Evolutionary conservation across 1,140 invertebrate genomes (phyloP).

Genomic region (Acromyrmex heyeri): DNA sequence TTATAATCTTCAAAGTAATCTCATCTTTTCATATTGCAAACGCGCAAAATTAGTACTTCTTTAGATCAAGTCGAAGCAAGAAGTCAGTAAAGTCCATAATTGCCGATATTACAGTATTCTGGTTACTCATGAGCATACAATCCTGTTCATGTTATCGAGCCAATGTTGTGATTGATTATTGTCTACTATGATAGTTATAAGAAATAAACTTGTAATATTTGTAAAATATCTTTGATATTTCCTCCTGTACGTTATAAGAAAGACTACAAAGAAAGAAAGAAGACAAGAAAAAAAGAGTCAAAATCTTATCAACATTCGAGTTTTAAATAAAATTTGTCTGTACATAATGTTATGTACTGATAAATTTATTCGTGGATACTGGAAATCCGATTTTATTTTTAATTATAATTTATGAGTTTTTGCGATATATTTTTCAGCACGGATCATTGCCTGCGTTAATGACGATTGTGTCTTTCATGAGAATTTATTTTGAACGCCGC

Average conservation of each 20-base stretch:
- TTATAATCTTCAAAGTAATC: background rate
- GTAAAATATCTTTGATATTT: slow-evolving; percentile 57
- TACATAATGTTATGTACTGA: background rate
- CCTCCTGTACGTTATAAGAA: background rate
- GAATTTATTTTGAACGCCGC: slow-evolving; percentile 37
- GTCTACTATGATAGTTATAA: slow-evolving; percentile 71
- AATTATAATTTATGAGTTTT: slow-evolving; percentile 15
- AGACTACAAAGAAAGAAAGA: background rate
- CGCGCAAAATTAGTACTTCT: background rate
- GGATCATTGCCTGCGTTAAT: slow-evolving; percentile 36
- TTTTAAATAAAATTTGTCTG: background rate
- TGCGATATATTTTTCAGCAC: slow-evolving; percentile 7
- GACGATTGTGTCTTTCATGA: background rate
- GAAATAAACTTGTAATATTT: slow-evolving; percentile 78
- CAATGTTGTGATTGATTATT: slow-evolving; percentile 79
- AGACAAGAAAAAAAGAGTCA: background rate
- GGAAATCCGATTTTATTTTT: slow-evolving; percentile 34
- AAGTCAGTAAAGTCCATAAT: slow-evolving; percentile 5
- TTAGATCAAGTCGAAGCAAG: background rate
- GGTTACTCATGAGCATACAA: slow-evolving; percentile 30
- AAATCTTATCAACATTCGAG: background rate
- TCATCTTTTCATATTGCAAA: background rate
- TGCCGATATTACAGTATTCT: slow-evolving; percentile 56
- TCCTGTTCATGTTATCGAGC: slow-evolving; percentile 42
- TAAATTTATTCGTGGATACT: background rate